Base-by-base conservation (phyloP, 1,140 invertebrate genomes). In the Anthonomus grandis region DNA sequence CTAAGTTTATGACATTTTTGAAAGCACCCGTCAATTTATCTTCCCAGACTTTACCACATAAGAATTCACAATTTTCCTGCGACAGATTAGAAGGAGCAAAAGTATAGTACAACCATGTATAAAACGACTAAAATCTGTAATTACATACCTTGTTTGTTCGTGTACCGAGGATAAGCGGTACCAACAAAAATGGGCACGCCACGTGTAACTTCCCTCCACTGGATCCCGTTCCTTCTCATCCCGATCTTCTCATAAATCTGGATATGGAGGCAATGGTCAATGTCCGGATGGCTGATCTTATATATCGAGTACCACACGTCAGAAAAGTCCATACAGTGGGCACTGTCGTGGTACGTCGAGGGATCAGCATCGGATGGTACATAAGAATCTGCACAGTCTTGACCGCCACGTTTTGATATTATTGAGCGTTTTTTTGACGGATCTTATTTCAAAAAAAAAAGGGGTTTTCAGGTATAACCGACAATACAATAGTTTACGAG, bases 241-340 rank as follows among this genome's bases (percentile, higher is more conserved):
- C 66, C 63, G 12, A 67, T 67, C 57, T 76, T 78, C 52, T 77
- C 71, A 58, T 70, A 79, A 18, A 79, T 63, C 39, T 76, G 66
- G 4, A 79, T 49, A n/a, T 70, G 60, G 1, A 78, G 27, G 12
- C 59, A 62, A 39, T 79, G 75, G 6, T 70, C 68, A 9, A 77
- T 50, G 21, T 64, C 47, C 1, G 77, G 77, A 36, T 73, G 67
- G 1, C 65, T 63, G 10, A 79, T 44, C 31, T 66, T 62, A 51
- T 78, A 78, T 15, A 77, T 73, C 0, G 70, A 71, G 56, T 78
- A 78, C 78, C 78, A 80, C 53, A 78, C 57, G 49, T 79, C 72
- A 37, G 76, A 78, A 63, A 78, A 80, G 36, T 74, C 69, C 25
- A 80, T 65, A 63, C 78, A 80, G 60, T 80, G 78, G 3, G 77